Evolutionary conservation across 1,140 invertebrate genomes (phyloP).

Genomic region (Papilio machaon): DNA sequence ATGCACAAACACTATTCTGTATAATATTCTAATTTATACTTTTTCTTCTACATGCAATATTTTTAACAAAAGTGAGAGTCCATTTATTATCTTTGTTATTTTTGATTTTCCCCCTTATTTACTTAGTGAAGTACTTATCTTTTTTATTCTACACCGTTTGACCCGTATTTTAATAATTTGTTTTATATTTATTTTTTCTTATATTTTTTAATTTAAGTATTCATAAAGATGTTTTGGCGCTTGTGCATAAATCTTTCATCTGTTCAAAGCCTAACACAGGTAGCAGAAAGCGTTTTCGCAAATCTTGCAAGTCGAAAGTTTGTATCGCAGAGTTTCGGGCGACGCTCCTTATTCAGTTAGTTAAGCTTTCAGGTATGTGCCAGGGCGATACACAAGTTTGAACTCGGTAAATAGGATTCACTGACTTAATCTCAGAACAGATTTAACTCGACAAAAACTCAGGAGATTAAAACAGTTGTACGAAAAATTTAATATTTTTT

Average conservation of each 20-base stretch:
- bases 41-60: not conserved
- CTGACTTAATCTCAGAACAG: slow-evolving; percentile 39
- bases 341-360: slow-evolving; percentile 71
- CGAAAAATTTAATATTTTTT: not conserved
- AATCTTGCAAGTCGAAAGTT: slow-evolving; percentile 73
- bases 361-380: slow-evolving; percentile 60
- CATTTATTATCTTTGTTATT: not conserved
- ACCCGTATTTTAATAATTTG: too few relatives aligned
- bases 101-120: not conserved
- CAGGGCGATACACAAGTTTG: slow-evolving; percentile 39
- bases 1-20: slow-evolving; percentile 9
- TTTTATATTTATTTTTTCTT: too few relatives aligned
- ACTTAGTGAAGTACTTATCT: too few relatives aligned
- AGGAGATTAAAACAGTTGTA: slow-evolving; percentile 1
- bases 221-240: not conserved
- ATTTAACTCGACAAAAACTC: slow-evolving; percentile 35
- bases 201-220: not conserved
- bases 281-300: slow-evolving; percentile 68
- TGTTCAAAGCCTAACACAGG: slow-evolving; percentile 44
- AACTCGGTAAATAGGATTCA: slow-evolving; percentile 38
- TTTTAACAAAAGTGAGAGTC: not conserved
- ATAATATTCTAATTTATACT: too few relatives aligned
- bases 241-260: not conserved
- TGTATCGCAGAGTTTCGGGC: slow-evolving; percentile 67
- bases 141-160: not conserved